Percentiles rank a stretch among this genome's conserved stretches.
phyloP scores from a whole-genome alignment of 1,140 invertebrate species.

The Conus ventricosus region DNA sequence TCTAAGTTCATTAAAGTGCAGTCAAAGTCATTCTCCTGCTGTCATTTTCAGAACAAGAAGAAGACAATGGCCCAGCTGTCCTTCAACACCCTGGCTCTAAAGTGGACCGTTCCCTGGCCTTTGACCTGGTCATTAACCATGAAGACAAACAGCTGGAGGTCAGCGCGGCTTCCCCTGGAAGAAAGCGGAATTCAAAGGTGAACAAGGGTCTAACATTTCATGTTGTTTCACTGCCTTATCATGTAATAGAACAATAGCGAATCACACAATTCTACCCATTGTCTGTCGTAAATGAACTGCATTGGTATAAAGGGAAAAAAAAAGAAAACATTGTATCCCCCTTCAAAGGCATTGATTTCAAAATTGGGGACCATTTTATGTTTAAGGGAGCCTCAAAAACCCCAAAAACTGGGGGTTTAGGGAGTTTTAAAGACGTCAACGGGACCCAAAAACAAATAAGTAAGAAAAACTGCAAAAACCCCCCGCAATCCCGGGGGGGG shows the following conservation, averaged over 20 bases:
- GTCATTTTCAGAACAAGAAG: conserved; percentile 46
- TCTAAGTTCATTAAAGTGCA: too few relatives aligned
- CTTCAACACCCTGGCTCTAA: conserved; percentile 76
- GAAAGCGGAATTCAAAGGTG: conserved; percentile 56
- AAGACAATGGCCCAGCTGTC: conserved; percentile 51
- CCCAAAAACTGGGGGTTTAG: too few relatives aligned
- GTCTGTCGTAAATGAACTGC: conserved; percentile 33
- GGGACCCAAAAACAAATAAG: too few relatives aligned
- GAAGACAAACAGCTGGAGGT: conserved; percentile 63
- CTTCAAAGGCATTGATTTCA: too few relatives aligned
- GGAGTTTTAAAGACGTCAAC: too few relatives aligned
- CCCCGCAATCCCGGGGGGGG: too few relatives aligned
- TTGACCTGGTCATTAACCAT: conserved; percentile 69
- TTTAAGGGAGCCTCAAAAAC: too few relatives aligned
- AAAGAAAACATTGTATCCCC: too few relatives aligned
- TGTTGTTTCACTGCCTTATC: conserved; percentile 43
- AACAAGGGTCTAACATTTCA: neutral
- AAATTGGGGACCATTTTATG: too few relatives aligned
- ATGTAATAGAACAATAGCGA: neutral
- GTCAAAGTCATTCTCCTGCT: too few relatives aligned
- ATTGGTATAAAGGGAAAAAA: too few relatives aligned
- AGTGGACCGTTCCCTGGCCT: conserved; percentile 71
- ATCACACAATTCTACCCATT: conserved; percentile 46
- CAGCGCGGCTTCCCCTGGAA: conserved; percentile 70
- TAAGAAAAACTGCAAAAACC: too few relatives aligned